Percentiles rank a stretch among this genome's conserved stretches.
phyloP scores from a whole-genome alignment of 2,888 invertebrate species.

The Nomada flava region DNA sequence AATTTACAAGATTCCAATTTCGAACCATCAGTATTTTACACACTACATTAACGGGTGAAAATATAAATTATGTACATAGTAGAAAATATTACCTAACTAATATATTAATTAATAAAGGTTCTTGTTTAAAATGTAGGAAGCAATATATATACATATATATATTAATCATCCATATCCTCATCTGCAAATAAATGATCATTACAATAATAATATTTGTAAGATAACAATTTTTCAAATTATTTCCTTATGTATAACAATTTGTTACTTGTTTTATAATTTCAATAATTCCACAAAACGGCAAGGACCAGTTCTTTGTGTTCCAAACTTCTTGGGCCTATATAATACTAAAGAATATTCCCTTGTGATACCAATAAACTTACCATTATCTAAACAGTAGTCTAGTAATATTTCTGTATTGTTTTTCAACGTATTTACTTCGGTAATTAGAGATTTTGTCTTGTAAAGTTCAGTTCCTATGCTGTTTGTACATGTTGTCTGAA shows the following conservation, averaged over 20 bases:
- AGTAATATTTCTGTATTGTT: conserved; percentile 59
- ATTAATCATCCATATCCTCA: conserved; percentile 4
- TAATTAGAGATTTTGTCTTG: conserved; percentile 59
- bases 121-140: background rate
- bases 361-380: conserved; percentile 46
- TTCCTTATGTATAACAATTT: too few relatives aligned
- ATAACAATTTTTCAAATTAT: background rate
- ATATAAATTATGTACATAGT: conserved; percentile 1
- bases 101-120: background rate
- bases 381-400: conserved; percentile 36
- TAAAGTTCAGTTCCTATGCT: conserved; percentile 55
- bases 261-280: background rate
- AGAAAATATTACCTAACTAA: conserved; percentile 8
- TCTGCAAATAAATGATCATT: conserved; percentile 19
- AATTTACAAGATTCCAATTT: background rate
- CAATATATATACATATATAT: background rate
- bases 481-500: conserved; percentile 46
- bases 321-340: background rate
- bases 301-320: too few relatives aligned
- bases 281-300: background rate
- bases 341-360: background rate
- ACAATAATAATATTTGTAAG: conserved; percentile 1
- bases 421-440: conserved; percentile 65
- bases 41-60: background rate
- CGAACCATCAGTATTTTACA: conserved; percentile 8